These are phyloP conservation scores for Pachyramphus minor DNA, from an alignment of 2,113 vertebrate genomes.

Conservation along the genomic window DNA sequence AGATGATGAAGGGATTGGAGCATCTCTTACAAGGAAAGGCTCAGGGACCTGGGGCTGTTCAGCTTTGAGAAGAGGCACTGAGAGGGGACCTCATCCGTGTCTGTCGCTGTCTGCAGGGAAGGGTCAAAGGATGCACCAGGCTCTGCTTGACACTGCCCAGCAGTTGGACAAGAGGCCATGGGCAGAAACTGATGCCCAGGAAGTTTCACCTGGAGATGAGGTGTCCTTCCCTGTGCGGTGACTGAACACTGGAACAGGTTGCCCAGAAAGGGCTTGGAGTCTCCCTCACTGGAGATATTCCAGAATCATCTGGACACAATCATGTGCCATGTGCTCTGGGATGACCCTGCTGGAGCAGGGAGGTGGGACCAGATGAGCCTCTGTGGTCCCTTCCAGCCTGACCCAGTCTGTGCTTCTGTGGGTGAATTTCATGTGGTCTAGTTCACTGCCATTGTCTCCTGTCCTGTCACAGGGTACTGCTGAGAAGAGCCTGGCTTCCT, in stretches of 20 bases:
- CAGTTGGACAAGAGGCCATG: fast-evolving
- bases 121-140: background rate
- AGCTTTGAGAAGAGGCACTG: background rate
- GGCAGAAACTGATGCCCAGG: background rate
- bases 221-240: background rate
- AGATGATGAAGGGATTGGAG: background rate
- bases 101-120: background rate
- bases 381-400: background rate
- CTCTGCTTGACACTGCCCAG: background rate
- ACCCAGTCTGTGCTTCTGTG: background rate
- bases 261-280: background rate
- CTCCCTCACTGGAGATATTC: background rate
- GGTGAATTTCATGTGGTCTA: background rate
- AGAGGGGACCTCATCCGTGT: background rate
- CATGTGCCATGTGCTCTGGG: background rate
- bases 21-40: fast-evolving
- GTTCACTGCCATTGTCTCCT: background rate
- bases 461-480: background rate
- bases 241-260: background rate
- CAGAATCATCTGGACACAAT: background rate
- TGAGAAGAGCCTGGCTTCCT: background rate
- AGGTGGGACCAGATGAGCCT: background rate
- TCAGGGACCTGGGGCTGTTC: background rate
- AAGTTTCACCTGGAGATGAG: background rate
- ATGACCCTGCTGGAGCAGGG: background rate